These are phyloP conservation scores for Leistus spinibarbis DNA, from an alignment of 2,888 invertebrate species.

Conservation along the genomic window DNA sequence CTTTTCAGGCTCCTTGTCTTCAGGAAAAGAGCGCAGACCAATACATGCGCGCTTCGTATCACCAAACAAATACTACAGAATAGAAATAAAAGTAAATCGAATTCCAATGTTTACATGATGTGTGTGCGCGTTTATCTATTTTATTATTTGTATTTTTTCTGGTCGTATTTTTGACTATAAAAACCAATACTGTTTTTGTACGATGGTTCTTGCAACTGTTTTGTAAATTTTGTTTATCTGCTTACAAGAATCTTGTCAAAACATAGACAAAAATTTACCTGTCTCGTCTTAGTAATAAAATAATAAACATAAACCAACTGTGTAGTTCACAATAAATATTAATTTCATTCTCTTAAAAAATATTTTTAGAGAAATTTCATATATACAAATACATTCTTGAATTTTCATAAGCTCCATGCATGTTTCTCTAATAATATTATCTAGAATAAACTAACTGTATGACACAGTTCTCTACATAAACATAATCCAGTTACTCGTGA, in stretches of 20 bases:
- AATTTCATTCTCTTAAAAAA: too few species aligned
- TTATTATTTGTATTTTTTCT: background rate
- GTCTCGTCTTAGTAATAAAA: too few species aligned
- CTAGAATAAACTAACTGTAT: background rate
- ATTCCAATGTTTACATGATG: background rate
- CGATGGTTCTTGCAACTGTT: too few species aligned
- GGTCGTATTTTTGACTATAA: background rate
- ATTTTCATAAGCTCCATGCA: background rate
- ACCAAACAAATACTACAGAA: background rate
- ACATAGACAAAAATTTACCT: background rate
- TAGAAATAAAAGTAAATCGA: background rate
- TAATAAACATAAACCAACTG: too few species aligned
- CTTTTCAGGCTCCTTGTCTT: background rate
- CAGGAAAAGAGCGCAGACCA: background rate
- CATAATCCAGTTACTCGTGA: background rate
- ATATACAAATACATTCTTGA: background rate
- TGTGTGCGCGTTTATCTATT: background rate
- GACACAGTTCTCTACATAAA: background rate
- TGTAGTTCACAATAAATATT: too few species aligned
- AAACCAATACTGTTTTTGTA: background rate
- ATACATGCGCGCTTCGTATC: background rate
- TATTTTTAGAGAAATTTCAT: too few species aligned
- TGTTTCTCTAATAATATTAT: background rate
- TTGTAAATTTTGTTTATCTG: background rate
- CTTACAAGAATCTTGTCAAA: background rate